These are phyloP conservation scores for Platycheirus rosarum DNA, from an alignment of 2,888 invertebrate species.

Conservation along the genomic window DNA sequence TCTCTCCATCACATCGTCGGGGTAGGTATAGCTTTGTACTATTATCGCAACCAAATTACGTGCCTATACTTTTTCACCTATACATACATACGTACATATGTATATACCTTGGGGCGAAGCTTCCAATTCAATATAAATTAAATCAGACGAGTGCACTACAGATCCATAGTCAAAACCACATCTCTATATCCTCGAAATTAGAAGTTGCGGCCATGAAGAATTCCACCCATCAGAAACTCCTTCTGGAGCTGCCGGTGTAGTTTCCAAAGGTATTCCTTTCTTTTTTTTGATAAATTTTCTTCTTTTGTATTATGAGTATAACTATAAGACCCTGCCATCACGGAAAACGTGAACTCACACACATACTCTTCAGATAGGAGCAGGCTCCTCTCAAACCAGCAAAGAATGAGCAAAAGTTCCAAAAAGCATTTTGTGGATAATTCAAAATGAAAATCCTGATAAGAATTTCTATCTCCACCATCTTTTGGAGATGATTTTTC, in stretches of 20 bases:
- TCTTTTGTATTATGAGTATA: constrained; percentile 70
- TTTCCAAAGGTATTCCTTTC: constrained; percentile 43
- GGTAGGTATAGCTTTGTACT: neutral
- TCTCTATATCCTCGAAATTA: constrained; percentile 70
- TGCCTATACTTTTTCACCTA: neutral
- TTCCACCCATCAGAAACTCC: constrained; percentile 40
- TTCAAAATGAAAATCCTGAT: constrained; percentile 74
- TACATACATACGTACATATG: neutral
- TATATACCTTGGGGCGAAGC: constrained; percentile 52
- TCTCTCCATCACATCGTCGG: constrained; percentile 8
- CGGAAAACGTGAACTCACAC: constrained; percentile 47
- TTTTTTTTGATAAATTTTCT: constrained; percentile 68
- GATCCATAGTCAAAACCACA: constrained; percentile 69
- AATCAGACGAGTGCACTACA: constrained; percentile 62
- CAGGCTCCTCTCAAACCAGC: constrained; percentile 1
- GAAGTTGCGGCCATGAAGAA: constrained; percentile 71
- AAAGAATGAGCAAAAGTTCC: constrained; percentile 58
- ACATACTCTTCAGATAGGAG: constrained; percentile 16
- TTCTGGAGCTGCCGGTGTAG: neutral
- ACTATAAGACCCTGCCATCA: constrained; percentile 54
- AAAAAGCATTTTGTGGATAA: constrained; percentile 74
- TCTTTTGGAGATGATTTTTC: constrained; percentile 63
- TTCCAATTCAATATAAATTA: constrained; percentile 71
- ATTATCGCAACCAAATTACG: neutral
- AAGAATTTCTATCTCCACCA: constrained; percentile 71